phyloP scores from a whole-genome alignment of 35 echinoderm and acorn worm species.

The Chiridota heheva region DNA sequence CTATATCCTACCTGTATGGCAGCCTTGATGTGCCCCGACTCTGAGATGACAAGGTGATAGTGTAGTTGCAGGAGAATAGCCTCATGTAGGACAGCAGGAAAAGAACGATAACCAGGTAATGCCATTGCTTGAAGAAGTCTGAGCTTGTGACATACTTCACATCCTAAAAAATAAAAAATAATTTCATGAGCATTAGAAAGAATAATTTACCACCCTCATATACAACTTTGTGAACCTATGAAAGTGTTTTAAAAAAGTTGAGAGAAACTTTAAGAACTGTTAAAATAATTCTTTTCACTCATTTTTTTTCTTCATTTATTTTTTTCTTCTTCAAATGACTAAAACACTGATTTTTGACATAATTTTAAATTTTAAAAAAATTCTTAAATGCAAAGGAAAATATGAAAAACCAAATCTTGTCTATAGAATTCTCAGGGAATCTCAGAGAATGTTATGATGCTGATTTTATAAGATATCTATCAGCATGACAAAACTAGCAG shows the following conservation, averaged over 20 bases:
- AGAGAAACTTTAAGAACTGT: too few species aligned
- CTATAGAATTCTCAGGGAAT: too few species aligned
- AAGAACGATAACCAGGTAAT: conserved; percentile 44
- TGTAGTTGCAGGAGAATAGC: conserved; percentile 46
- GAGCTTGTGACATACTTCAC: conserved; percentile 45
- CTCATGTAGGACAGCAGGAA: conserved; percentile 27
- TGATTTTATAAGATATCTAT: too few species aligned
- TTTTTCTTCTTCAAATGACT: too few species aligned
- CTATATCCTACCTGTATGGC: conserved; percentile 63
- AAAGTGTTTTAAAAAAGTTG: neutral
- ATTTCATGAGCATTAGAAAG: neutral
- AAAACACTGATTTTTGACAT: too few species aligned
- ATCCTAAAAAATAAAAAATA: conserved; percentile 19
- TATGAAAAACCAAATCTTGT: too few species aligned
- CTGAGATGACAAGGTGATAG: conserved; percentile 56
- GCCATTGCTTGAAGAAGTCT: conserved; percentile 65
- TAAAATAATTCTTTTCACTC: too few species aligned
- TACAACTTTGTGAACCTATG: neutral
- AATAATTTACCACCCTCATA: neutral
- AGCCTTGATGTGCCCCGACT: conserved; percentile 66
- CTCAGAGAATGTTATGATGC: too few species aligned
- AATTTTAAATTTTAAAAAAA: too few species aligned
- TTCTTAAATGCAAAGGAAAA: too few species aligned
- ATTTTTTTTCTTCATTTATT: too few species aligned
- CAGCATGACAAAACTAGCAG: too few species aligned